Base-by-base conservation (phyloP, 2,888 invertebrate genomes). In the Acanthacorydalis orientalis region DNA sequence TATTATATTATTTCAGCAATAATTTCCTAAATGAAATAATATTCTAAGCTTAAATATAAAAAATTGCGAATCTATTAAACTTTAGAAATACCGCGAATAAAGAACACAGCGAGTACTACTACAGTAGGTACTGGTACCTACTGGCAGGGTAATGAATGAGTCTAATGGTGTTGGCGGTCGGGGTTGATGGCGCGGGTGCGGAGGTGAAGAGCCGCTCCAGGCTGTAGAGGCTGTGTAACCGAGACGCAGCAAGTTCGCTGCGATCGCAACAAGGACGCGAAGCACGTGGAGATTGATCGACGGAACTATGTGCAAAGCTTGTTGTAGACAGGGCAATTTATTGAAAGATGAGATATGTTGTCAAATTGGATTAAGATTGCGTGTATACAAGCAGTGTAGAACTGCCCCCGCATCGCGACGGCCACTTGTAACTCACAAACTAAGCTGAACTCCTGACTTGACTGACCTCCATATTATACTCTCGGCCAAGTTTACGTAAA, bases 261-360 rank as follows among this genome's bases (percentile, higher is more conserved):
- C 38, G 38, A 38, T 31, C 23, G 23, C 23, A 23, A 23, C 23
- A 23, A 23, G 23, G 23, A 23, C 23, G 23, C 6, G 3, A 6
- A 23, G 6, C 23, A 6, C 14, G 40, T 40, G 39, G 46, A 46
- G 46, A 46, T 46, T 46, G 46, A 46, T 46, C 46, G 46, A 46
- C 46, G 39, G 38, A 44, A 33, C 15, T 38, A 46, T 39, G 46
- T 31, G 33, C 38, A 46, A 46, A 46, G 46, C 46, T 46, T 31
- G 16, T 12, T 46, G 39, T 31, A 46, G 46, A 46, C 34, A 14
- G 16, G 16, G 16, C 39, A 39, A 39, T 39, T 39, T 39, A 39
- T 39, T 39, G 39, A 39, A 39, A 39, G 39, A 39, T 39, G 39
- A 39, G 39, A 39, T 39, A 16, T 39, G 23, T 23, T 23, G 39